phyloP scores from a whole-genome alignment of 2,888 invertebrate genomes.

The Acutogordius australiensis region DNA sequence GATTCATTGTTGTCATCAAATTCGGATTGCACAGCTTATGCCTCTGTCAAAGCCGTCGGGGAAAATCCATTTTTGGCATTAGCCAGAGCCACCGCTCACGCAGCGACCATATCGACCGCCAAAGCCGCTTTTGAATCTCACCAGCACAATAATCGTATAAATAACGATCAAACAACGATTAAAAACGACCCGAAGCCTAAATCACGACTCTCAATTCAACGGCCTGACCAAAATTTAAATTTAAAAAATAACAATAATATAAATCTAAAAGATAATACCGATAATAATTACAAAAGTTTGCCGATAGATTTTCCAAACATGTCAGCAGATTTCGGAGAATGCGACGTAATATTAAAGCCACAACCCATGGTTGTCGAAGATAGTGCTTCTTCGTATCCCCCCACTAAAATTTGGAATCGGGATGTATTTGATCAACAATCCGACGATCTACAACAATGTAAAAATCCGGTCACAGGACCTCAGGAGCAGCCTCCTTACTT shows the following conservation, averaged over 20 bases:
- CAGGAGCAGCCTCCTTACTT: too few relatives aligned
- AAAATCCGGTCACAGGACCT: too few relatives aligned
- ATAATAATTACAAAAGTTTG: background rate
- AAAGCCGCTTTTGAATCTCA: background rate
- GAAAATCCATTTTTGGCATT: constrained; percentile 6
- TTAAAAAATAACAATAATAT: too few relatives aligned
- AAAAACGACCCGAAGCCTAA: background rate
- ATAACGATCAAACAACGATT: background rate
- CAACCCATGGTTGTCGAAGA: too few relatives aligned
- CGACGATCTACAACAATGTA: background rate
- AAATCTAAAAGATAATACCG: background rate
- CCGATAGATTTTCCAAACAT: background rate
- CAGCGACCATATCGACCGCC: background rate
- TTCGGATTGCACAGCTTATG: too few relatives aligned
- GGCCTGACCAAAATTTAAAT: background rate
- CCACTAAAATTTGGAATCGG: too few relatives aligned
- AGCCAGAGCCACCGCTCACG: constrained; percentile 9
- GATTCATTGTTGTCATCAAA: too few relatives aligned
- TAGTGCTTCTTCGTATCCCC: too few relatives aligned
- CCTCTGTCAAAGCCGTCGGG: background rate
- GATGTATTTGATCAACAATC: background rate
- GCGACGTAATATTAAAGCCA: too few relatives aligned
- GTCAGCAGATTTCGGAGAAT: background rate
- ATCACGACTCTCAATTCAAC: background rate
- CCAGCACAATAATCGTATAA: background rate